Base-by-base conservation (phyloP, 2,888 invertebrate species). In the Eristalinus aeneus region DNA sequence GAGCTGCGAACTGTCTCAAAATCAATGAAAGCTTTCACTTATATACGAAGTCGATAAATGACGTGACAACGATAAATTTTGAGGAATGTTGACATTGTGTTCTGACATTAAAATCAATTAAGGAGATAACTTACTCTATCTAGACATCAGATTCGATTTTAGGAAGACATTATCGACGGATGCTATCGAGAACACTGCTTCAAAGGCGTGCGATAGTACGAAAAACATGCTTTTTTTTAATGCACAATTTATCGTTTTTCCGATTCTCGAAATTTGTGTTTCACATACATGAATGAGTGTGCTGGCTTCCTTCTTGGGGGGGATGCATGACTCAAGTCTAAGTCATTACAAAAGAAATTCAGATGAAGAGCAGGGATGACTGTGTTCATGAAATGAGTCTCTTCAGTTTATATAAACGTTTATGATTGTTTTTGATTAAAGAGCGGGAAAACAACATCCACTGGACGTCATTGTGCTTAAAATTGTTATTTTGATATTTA, bases 11-110 rank as follows among this genome's bases (percentile, higher is more conserved):
- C 46, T n/a, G 11, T 12, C 53, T 73, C 9, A 73, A 60, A 16
- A 11, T 4, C 46, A 46, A 46, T 46, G 16, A 5, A 60, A 53
- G 34, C 53, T 16, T 3, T 54, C 67, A 3, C 60, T 79, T 79
- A 79, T 79, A 79, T 65, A 72, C 60, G 34, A 54, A 69, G 27
- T 6, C 22, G 36, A 53, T 46, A 60, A 23, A 67, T 65, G 32
- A n/a, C 58, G 32, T 5, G 31, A 16, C 16, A 8, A 46, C 46
- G 39, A 34, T 60, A 61, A 79, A 58, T 72, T 34, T 20, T 32
- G 16, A 8, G 20, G 31, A 39, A 61, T 36, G 3, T 39, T 39
- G 20, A 64, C 64, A 71, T 23, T 34, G 9, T 79, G 34, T 67
- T 36, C 36, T 4, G 20, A 72, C 65, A 73, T 22, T 16, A 6